Evolutionary conservation across 2,888 invertebrate genomes (phyloP).

Genomic region (Xestia rhomboidea): DNA sequence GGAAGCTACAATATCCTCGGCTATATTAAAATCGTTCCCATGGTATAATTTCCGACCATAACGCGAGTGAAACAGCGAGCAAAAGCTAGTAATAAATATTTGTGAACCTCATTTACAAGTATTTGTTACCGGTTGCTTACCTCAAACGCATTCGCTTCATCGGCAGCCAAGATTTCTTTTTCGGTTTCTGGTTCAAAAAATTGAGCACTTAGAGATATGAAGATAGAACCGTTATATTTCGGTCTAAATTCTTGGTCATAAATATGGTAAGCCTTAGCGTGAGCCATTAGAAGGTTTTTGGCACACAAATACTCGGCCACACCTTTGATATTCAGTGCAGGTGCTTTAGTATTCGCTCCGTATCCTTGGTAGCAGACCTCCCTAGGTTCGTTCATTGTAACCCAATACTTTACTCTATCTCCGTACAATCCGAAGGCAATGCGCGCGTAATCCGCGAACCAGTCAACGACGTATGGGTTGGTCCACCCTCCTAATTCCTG

Average conservation of each 20-base stretch:
- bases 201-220: slow-evolving; percentile 60
- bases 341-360: slow-evolving; percentile 73
- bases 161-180: slow-evolving; percentile 84
- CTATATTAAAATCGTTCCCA: not conserved
- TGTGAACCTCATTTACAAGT: not conserved
- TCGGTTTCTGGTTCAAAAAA: slow-evolving; percentile 85
- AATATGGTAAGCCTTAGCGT: slow-evolving; percentile 87
- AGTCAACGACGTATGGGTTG: slow-evolving; percentile 82
- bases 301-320: slow-evolving; percentile 85
- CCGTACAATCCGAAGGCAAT: slow-evolving; percentile 84
- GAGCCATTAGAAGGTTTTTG: slow-evolving; percentile 88
- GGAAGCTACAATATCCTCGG: not conserved
- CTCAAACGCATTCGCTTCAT: slow-evolving; percentile 86
- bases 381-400: slow-evolving; percentile 90
- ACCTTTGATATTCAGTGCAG: slow-evolving; percentile 77
- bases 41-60: not conserved
- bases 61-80: not conserved
- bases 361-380: slow-evolving; percentile 83
- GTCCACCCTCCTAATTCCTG: slow-evolving; percentile 89
- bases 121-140: slow-evolving; percentile 64
- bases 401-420: slow-evolving; percentile 87
- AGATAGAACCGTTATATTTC: slow-evolving; percentile 72
- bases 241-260: slow-evolving; percentile 86
- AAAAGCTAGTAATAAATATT: not conserved
- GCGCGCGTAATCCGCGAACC: slow-evolving; percentile 86